Evolutionary conservation across 2,888 invertebrate species (phyloP), one percentile per base, ranked within the genome.

Genomic region (Rotaria socialis): DNA sequence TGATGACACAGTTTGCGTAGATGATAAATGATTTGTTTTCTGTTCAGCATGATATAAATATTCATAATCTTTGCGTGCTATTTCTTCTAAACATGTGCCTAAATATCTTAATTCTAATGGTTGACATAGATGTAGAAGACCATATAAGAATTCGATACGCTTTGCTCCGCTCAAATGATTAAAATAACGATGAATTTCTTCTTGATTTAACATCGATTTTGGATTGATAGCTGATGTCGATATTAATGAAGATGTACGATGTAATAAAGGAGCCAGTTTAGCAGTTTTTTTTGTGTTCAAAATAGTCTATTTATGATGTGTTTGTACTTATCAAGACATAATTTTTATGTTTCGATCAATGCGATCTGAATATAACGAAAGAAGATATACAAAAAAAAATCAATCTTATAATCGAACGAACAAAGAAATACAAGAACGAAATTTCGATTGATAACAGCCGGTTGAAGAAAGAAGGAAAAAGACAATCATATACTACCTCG

Each of bases 111-210:
- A 93, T 93, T 97, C 97, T 92, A 96, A 95, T 91, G 97, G 96
- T 92, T 96, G 93, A 93, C 97, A 97, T 94, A 96, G 95, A 93
- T 96, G 95, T 92, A 97, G 93, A 93, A 97, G 93, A 92, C 95
- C 95, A 94, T 96, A 96, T 94, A 97, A 95, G 92, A 96, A 94
- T 93, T 97, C 96, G 92, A 97, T 95, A 93, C 97, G 94, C 93
- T 95, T 95, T 93, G 95, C 95, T 93, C 96, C 95, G 93, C 94
- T 94, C 93, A 95, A 94, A 94, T 95, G 94, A 94, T 95, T 95
- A 94, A 97, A 97, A 96, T 96, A 96, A 94, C 94, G 94, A 93
- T 96, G 94, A 93, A 97, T 95, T 94, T 96, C 47, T 80, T 80
- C 80, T 80, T 80, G 80, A 47, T 47, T 43, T 47, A 80, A 80